A percentile compares a stretch with the other conserved stretches of the same genome.
Evolutionary conservation across 2,113 vertebrate genomes (phyloP).

Genomic region (Verasper variegatus): DNA sequence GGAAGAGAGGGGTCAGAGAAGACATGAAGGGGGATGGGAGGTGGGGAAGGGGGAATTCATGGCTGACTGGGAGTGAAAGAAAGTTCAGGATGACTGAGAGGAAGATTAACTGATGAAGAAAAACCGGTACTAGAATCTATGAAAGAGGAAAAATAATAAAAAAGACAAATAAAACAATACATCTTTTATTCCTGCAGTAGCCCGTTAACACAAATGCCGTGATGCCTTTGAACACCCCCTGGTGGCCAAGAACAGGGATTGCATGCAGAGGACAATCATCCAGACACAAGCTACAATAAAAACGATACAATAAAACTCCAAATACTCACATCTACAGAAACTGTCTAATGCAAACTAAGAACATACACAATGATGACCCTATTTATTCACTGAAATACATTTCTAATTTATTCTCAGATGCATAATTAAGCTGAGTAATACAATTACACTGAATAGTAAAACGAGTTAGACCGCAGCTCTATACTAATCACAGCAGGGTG

Average conservation of each 20-base stretch:
- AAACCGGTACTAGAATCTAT: constrained; percentile 11
- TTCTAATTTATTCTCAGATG: not conserved
- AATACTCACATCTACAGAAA: not conserved
- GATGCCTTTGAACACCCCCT: constrained; percentile 64
- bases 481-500: not conserved
- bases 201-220: constrained; percentile 26
- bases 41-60: not conserved
- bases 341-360: not conserved
- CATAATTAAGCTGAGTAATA: not conserved
- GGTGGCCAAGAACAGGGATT: constrained; percentile 48
- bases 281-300: constrained; percentile 10
- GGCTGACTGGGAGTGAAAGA: constrained; percentile 13
- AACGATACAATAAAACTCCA: constrained; percentile 14
- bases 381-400: not conserved
- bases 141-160: not conserved
- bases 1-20: constrained; percentile 33
- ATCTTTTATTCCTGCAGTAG: constrained; percentile 20
- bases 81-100: constrained; percentile 17
- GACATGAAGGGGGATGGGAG: constrained; percentile 32
- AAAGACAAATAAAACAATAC: constrained; percentile 3
- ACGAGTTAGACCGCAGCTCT: not conserved
- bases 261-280: constrained; percentile 12
- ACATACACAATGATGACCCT: not conserved
- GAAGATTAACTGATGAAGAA: constrained; percentile 22
- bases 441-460: too few relatives aligned